Base-by-base conservation (phyloP, 2,113 vertebrate species). In the Apteryx owenii region DNA sequence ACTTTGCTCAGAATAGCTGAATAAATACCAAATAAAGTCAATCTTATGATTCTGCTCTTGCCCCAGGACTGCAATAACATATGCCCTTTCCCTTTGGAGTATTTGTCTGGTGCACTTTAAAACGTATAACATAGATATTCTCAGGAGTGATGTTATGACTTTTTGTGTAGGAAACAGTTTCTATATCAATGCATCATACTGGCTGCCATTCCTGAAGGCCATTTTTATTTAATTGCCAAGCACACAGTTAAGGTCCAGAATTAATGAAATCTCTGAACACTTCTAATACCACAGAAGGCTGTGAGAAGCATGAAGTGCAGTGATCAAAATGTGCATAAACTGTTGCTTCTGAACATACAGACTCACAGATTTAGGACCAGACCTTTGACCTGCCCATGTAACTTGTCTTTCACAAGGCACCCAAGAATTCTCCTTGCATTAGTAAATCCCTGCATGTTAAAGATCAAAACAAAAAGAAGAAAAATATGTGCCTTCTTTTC, bases 21-120 rank as follows among this genome's bases (percentile, higher is more conserved):
- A 81, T 70, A 91, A 89, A 89, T 25, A 69, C 12, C 73, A 89
- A 84, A 69, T 56, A 85, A 88, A 85, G 69, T 76, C 54, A 46
- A 75, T 64, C 61, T 54, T 12, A 11, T 5, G 66, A 14, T 28
- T 58, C 60, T 31, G 31, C 9, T 58, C 54, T 61, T 88, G 42
- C 40, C 66, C 33, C 51, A 82, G 65, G 56, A 71, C 56, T 71
- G 61, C 65, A 78, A 38, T 36, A 86, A 75, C 4, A 7, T 12
- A 19, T 36, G 19, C 25, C 54, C 40, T 81, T 66, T 87, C 61
- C 44, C 61, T 85, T 13, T 71, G 62, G 88, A 66, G 78, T 91
- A 28, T 79, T 82, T 85, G 15, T 18, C 51, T 56, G 44, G 29
- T 14, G 40, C 23, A 12, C 38, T 71, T 85, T 21, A 58, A 94